Conservation (phyloP, 2,113 vertebrate genomes). For the Calidris pugnax region DNA sequence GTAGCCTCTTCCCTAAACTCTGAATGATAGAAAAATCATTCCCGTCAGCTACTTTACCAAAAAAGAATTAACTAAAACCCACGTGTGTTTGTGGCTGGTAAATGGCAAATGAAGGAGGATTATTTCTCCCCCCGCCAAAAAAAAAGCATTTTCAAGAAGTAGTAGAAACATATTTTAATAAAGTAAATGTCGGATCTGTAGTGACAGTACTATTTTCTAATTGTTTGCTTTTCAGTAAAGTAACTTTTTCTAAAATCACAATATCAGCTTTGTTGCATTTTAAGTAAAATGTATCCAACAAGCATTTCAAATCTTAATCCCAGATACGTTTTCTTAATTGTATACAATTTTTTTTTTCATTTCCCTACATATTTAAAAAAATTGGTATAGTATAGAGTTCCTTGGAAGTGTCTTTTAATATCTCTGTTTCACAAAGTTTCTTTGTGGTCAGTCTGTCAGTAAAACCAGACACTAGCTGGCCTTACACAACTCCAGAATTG, state of each 20-base stretch:
- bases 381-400: not conserved
- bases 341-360: not conserved
- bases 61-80: not conserved
- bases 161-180: not conserved
- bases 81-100: not conserved
- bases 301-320: not conserved
- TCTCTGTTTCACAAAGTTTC: not conserved
- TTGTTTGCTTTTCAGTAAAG: not conserved
- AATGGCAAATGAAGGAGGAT: not conserved
- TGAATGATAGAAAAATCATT: slow-evolving; percentile 41
- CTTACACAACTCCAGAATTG: not conserved
- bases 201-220: not conserved
- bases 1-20: not conserved
- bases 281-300: not conserved
- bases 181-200: not conserved
- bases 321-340: not conserved
- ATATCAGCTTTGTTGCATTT: not conserved
- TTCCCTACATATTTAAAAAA: not conserved
- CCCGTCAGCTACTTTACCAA: not conserved
- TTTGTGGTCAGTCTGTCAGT: not conserved
- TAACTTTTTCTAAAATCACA: not conserved
- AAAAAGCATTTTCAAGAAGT: not conserved
- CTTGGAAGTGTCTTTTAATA: not conserved
- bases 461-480: not conserved
- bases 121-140: fast-evolving